A percentile compares a stretch with the other conserved stretches of the same genome.
These are phyloP conservation scores for Minunthozetes semirufus DNA, from an alignment of 2,888 invertebrate species.

Conservation along the genomic window DNA sequence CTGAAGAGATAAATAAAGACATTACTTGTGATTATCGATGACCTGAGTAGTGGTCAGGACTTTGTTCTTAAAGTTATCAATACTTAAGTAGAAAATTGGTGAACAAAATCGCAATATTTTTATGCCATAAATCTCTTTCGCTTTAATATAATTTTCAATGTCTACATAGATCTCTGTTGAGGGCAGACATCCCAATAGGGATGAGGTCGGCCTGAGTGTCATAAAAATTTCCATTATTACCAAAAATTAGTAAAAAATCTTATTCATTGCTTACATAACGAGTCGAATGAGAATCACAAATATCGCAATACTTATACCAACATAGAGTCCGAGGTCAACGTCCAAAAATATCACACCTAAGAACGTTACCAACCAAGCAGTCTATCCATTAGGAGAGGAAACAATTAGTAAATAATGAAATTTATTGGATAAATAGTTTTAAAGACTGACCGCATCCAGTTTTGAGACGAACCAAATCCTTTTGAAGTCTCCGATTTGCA, in stretches of 20 bases:
- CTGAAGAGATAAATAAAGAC: not conserved
- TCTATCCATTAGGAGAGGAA: slow-evolving; percentile 38
- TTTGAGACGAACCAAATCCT: slow-evolving; percentile 69
- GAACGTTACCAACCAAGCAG: slow-evolving; percentile 73
- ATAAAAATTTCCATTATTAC: not conserved
- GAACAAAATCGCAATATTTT: slow-evolving; percentile 67
- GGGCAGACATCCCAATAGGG: slow-evolving; percentile 62
- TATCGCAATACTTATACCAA: slow-evolving; percentile 66
- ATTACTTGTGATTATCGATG: not conserved
- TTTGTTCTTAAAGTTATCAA: slow-evolving; percentile 33
- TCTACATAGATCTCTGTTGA: slow-evolving; percentile 70
- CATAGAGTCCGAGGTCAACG: slow-evolving; percentile 71
- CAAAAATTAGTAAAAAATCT: not conserved
- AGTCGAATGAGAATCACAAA: slow-evolving; percentile 55
- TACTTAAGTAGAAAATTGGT: slow-evolving; percentile 46
- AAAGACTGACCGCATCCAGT: slow-evolving; percentile 54
- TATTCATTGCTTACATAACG: slow-evolving; percentile 12
- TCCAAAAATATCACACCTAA: slow-evolving; percentile 67
- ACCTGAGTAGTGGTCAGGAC: not conserved
- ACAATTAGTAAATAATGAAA: slow-evolving; percentile 46
- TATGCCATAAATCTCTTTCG: slow-evolving; percentile 59
- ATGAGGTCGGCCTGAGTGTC: slow-evolving; percentile 57
- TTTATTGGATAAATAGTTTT: not conserved
- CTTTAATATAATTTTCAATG: slow-evolving; percentile 58
- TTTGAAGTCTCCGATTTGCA: slow-evolving; percentile 62